phyloP scores from a whole-genome alignment of 2,888 invertebrate genomes.

The Oxyscelio sp. region DNA sequence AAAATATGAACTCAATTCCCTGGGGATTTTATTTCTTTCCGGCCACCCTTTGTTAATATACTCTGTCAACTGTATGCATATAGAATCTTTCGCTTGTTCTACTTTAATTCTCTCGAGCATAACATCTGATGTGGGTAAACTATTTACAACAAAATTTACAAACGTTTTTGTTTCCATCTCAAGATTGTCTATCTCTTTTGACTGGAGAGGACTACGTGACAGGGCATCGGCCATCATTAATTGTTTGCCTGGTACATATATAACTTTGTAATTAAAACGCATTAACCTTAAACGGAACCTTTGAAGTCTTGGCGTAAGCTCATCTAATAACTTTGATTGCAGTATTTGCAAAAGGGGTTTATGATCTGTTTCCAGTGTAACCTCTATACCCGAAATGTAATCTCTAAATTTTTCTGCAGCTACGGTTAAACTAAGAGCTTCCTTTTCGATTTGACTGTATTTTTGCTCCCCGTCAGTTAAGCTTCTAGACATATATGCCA shows the following conservation, averaged over 20 bases:
- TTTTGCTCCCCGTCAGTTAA: conserved; percentile 70
- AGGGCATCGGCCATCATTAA: conserved; percentile 81
- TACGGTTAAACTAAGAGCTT: conserved; percentile 83
- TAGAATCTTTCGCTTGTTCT: not conserved
- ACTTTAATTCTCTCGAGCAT: not conserved
- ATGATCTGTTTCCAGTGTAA: conserved; percentile 76
- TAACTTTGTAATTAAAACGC: conserved; percentile 78
- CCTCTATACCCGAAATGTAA: not conserved
- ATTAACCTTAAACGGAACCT: conserved; percentile 81
- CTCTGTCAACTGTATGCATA: not conserved
- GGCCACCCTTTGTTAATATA: not conserved
- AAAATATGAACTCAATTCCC: not conserved
- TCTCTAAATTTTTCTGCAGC: conserved; percentile 73
- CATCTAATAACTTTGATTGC: conserved; percentile 82
- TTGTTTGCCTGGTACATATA: conserved; percentile 80
- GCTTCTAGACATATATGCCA: not conserved
- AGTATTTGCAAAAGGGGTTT: conserved; percentile 83
- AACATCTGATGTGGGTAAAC: too few relatives aligned
- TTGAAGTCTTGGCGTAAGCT: conserved; percentile 84
- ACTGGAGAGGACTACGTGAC: conserved; percentile 68
- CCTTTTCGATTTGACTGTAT: conserved; percentile 80
- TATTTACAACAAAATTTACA: not conserved
- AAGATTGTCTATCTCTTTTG: conserved; percentile 2
- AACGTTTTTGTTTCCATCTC: conserved; percentile 44
- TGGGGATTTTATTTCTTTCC: not conserved